Evolutionary conservation across 92 coral and sea anemone species (phyloP).

Genomic region (Epizoanthus fatuus): DNA sequence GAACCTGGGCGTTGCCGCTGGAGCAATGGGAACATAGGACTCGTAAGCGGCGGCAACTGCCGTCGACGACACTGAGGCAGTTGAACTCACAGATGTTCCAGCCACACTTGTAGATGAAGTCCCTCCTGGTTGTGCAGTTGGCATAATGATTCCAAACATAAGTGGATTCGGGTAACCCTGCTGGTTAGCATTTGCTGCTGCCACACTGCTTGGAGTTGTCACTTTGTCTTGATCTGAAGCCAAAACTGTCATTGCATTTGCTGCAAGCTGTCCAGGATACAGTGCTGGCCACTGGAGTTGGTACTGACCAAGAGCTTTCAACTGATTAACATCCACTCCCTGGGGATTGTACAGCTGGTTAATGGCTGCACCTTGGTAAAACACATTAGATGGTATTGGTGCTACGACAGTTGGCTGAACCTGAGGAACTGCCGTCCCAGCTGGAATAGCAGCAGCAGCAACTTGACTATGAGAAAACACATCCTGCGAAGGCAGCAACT

Average conservation of each 20-base stretch:
- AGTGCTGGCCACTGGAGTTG: slow-evolving; percentile 81
- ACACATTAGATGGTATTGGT: slow-evolving; percentile 71
- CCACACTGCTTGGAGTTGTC: slow-evolving; percentile 67
- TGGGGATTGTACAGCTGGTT: slow-evolving; percentile 79
- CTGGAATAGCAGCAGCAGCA: neutral
- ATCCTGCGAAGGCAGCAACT: slow-evolving; percentile 9
- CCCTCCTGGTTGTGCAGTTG: slow-evolving; percentile 69
- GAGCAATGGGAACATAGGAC: slow-evolving; percentile 97
- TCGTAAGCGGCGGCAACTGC: slow-evolving; percentile 99
- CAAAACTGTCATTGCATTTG: slow-evolving; percentile 65
- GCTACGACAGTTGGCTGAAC: slow-evolving; percentile 48
- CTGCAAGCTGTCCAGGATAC: slow-evolving; percentile 69
- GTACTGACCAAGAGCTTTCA: slow-evolving; percentile 78
- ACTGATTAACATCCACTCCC: slow-evolving; percentile 75
- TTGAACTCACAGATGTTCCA: slow-evolving; percentile 69
- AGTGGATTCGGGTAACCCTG: slow-evolving; percentile 77
- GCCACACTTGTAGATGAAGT: slow-evolving; percentile 55
- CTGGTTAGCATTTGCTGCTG: slow-evolving; percentile 59
- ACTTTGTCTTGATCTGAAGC: slow-evolving; percentile 76
- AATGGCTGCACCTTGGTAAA: slow-evolving; percentile 74
- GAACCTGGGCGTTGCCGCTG: slow-evolving; percentile 84
- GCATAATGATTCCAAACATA: slow-evolving; percentile 94
- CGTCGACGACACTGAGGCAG: slow-evolving; percentile 68
- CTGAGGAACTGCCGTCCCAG: slow-evolving; percentile 38
- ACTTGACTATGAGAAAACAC: slow-evolving; percentile 26